A percentile compares a stretch with the other conserved stretches of the same genome.
Evolutionary conservation across 2,113 vertebrate species (phyloP).

Genomic region (Melanocharis versteri): DNA sequence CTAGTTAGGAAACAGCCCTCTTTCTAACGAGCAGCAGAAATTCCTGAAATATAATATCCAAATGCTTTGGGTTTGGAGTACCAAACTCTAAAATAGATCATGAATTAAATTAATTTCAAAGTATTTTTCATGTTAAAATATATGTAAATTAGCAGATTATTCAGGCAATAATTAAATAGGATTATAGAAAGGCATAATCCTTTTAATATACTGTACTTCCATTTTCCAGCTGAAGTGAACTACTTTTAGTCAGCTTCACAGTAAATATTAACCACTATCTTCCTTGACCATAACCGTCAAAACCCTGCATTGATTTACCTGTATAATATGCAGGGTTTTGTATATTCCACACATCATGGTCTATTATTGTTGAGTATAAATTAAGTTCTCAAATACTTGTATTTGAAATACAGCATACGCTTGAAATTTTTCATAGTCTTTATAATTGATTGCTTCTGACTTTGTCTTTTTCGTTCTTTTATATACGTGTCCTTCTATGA

Average conservation of each 20-base stretch:
- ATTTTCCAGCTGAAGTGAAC: not conserved
- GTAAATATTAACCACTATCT: not conserved
- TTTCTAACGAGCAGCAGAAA: not conserved
- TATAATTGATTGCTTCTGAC: conserved; percentile 17
- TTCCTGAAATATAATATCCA: not conserved
- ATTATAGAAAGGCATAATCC: conserved; percentile 3
- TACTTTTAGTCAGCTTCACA: not conserved
- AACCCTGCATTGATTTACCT: not conserved
- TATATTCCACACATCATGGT: not conserved
- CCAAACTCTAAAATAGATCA: not conserved
- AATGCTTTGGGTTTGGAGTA: not conserved
- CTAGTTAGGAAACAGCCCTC: not conserved
- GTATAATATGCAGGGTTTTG: not conserved
- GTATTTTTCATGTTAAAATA: not conserved
- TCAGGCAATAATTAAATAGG: not conserved
- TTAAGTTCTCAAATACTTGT: not conserved
- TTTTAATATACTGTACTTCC: not conserved
- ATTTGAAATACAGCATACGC: not conserved
- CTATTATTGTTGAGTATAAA: not conserved
- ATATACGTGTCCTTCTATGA: not conserved
- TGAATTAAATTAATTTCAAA: not conserved
- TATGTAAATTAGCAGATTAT: not conserved
- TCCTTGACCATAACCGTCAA: not conserved
- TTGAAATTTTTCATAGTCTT: not conserved
- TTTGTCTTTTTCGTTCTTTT: conserved; percentile 18